These are phyloP conservation scores for Latrodectus elegans DNA, from an alignment of 2,888 invertebrate species.

Conservation along the genomic window DNA sequence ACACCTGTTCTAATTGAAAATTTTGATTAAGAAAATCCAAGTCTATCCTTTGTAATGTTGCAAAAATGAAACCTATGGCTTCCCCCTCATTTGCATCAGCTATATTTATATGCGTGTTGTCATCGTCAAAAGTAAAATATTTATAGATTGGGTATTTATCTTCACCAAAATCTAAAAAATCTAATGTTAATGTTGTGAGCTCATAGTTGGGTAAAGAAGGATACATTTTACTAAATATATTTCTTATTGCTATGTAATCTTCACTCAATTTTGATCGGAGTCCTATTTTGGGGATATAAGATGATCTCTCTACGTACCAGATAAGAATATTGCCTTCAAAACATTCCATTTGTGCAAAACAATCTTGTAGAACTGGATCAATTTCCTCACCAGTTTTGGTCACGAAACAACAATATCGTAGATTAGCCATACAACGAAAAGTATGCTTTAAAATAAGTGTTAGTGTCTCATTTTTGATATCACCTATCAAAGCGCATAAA, in stretches of 20 bases:
- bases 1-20: slow-evolving; percentile 53
- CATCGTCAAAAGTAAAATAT: slow-evolving; percentile 53
- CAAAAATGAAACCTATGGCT: slow-evolving; percentile 47
- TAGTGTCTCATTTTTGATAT: slow-evolving; percentile 7
- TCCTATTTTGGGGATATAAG: slow-evolving; percentile 34
- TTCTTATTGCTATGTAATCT: slow-evolving; percentile 48
- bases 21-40: slow-evolving; percentile 40
- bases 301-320: slow-evolving; percentile 15
- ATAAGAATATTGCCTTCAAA: not conserved
- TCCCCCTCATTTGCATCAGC: slow-evolving; percentile 40
- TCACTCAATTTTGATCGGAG: slow-evolving; percentile 43
- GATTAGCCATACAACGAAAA: slow-evolving; percentile 21
- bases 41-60: slow-evolving; percentile 37
- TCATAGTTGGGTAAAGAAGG: slow-evolving; percentile 6
- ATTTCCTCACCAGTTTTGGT: not conserved
- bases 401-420: slow-evolving; percentile 38
- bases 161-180: slow-evolving; percentile 58
- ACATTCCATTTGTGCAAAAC: not conserved
- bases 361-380: not conserved
- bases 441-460: slow-evolving; percentile 27
- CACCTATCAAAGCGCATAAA: slow-evolving; percentile 21
- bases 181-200: slow-evolving; percentile 34
- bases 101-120: slow-evolving; percentile 43
- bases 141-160: slow-evolving; percentile 40
- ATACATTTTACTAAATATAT: slow-evolving; percentile 55